Evolutionary conservation across 1,140 invertebrate genomes (phyloP).

Genomic region (Zaprionus nigranus): DNA sequence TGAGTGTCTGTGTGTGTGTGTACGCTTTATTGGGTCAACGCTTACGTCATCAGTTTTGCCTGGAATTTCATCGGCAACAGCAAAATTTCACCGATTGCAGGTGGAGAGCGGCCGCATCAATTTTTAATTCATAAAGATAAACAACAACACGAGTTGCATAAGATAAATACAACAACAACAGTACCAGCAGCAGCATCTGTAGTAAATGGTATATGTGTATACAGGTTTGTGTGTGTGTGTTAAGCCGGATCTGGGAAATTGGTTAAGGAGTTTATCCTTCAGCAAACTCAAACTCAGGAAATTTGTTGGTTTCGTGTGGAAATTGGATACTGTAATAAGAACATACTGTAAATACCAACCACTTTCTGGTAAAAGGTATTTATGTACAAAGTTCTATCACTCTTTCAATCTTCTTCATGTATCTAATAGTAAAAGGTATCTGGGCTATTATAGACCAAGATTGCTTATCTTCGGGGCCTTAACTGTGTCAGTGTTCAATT

Average conservation of each 20-base stretch:
- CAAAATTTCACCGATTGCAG: constrained; percentile 46
- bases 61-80: constrained; percentile 58
- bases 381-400: too few relatives aligned
- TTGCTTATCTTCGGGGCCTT: background rate
- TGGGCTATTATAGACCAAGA: background rate
- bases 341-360: too few relatives aligned
- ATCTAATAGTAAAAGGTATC: background rate
- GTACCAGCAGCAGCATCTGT: background rate
- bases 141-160: constrained; percentile 39
- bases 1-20: constrained; percentile 36
- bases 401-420: too few relatives aligned
- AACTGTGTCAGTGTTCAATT: constrained; percentile 22
- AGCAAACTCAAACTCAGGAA: background rate
- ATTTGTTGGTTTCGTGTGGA: too few relatives aligned
- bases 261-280: background rate
- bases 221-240: background rate
- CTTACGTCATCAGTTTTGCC: constrained; percentile 75
- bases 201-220: background rate
- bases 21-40: constrained; percentile 71
- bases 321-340: too few relatives aligned
- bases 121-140: constrained; percentile 60
- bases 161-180: constrained; percentile 17
- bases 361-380: too few relatives aligned
- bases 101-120: constrained; percentile 25
- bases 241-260: background rate